These are phyloP conservation scores for Lutjanus argentimaculatus DNA, from an alignment of 2,797 vertebrate species.

Conservation along the genomic window DNA sequence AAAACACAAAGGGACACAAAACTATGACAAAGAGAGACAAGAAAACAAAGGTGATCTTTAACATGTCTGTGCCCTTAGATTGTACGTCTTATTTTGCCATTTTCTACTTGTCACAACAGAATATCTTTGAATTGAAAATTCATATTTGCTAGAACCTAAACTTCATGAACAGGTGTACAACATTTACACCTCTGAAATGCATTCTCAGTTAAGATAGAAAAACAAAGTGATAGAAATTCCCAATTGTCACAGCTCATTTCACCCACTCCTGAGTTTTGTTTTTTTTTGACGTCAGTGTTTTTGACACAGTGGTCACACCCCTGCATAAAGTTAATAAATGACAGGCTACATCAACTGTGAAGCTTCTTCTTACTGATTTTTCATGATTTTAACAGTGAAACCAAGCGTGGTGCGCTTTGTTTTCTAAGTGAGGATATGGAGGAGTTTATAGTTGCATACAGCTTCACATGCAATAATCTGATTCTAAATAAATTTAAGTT, in stretches of 20 bases:
- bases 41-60: too few relatives aligned
- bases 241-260: neutral
- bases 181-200: too few relatives aligned
- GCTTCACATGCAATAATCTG: neutral
- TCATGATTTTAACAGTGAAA: neutral
- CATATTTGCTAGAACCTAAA: too few relatives aligned
- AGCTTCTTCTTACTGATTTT: neutral
- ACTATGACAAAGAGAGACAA: too few relatives aligned
- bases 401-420: neutral
- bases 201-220: too few relatives aligned
- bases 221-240: too few relatives aligned
- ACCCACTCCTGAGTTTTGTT: neutral
- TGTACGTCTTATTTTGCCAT: too few relatives aligned
- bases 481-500: neutral
- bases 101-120: too few relatives aligned
- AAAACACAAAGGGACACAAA: too few relatives aligned
- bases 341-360: neutral
- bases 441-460: neutral
- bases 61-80: too few relatives aligned
- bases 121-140: too few relatives aligned
- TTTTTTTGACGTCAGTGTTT: neutral
- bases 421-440: neutral
- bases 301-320: neutral
- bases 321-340: neutral
- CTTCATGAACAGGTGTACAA: too few relatives aligned